Evolutionary conservation across 92 coral and sea anemone species (phyloP), one percentile per base, ranked within the genome.

Genomic region (Bergia puertoricense): DNA sequence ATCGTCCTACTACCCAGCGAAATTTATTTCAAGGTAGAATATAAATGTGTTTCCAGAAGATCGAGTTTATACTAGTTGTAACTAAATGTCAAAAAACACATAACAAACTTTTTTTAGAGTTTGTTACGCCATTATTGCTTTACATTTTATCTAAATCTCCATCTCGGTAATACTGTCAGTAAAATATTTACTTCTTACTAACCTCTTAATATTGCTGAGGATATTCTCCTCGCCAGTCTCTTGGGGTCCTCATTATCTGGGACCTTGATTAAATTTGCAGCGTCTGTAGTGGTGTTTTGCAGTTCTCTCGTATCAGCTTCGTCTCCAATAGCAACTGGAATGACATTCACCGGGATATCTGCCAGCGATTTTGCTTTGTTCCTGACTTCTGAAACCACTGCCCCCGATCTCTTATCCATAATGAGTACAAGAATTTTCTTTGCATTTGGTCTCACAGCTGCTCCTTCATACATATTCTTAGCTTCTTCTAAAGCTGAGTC

Each of bases 281-380:
- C 80, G 37, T 51, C 88, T 20, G 67, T 7, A 46, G 86, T 89
- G 2, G 84, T 76, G 22, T 67, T 75, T 72, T 71, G 85, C 40
- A 90, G 65, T 54, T 94, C 94, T 6, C 73, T 77, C 38, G 86
- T 71, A 79, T 91, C 92, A 42, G 91, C 88, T 16, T 92, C 91
- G 59, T 81, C 85, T 37, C 97, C 98, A 73, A 96, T 82, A 54
- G 92, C 95, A 77, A 94, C 93, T 0, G 96, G 93, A 41, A 96
- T 88, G 48, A 96, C 90, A 20, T 85, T 74, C 3, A 96, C 92
- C 11, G 92, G 90, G 67, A 90, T 80, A 77, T 89, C 89, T 16
- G 79, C 85, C 41, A 96, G 84, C 23, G 78, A 23, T 41, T 81
- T 88, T 66, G 97, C 90, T 37, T 91, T 88, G 10, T 23, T 80